Evolutionary conservation across 2,888 invertebrate species (phyloP).

Genomic region (Spisula subtruncata): DNA sequence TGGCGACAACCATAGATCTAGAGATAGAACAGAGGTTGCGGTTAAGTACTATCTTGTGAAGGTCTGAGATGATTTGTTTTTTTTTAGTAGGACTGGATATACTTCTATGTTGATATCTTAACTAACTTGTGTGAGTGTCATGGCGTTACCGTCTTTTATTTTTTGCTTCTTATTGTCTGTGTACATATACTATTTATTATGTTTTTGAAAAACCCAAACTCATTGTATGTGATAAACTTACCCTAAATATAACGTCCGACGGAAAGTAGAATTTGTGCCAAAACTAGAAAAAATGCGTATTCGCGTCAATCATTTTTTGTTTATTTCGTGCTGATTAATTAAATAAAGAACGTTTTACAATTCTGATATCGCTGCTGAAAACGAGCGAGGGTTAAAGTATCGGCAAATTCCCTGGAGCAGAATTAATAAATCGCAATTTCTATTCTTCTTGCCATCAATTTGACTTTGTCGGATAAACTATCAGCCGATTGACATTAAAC

Average conservation of each 20-base stretch:
- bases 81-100: too few species aligned
- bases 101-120: too few species aligned
- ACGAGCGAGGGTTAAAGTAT: neutral
- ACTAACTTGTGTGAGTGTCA: too few species aligned
- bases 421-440: conserved; percentile 19
- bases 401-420: conserved; percentile 14
- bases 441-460: conserved; percentile 11
- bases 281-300: neutral
- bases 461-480: conserved; percentile 5
- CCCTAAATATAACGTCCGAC: neutral
- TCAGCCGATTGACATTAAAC: neutral
- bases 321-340: neutral
- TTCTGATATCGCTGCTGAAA: conserved; percentile 8
- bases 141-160: too few species aligned
- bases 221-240: neutral
- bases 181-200: too few species aligned
- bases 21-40: too few species aligned
- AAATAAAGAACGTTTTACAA: neutral
- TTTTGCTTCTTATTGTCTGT: too few species aligned
- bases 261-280: neutral
- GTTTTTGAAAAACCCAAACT: too few species aligned
- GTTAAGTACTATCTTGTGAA: too few species aligned
- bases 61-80: too few species aligned
- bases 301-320: neutral
- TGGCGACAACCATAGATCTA: too few species aligned